Conservation (phyloP, 2,113 vertebrate genomes). For the Myrmophylax atrothorax region DNA sequence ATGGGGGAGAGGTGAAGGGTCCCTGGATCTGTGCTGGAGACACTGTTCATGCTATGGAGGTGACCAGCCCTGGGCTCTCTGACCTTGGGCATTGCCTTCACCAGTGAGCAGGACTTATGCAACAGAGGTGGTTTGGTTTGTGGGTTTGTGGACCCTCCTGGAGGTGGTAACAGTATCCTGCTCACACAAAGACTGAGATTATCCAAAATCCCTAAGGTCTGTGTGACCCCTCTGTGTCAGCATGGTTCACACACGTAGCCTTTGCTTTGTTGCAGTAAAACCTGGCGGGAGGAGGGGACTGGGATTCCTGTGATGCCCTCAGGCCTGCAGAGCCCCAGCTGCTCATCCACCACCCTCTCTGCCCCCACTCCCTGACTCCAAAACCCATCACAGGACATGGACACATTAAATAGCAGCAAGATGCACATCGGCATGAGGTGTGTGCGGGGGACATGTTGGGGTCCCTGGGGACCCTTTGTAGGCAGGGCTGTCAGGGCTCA, state of each 20-base stretch:
- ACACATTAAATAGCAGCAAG: not conserved
- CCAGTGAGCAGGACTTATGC: rapidly evolving
- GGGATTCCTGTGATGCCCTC: not conserved
- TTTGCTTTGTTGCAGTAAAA: not conserved
- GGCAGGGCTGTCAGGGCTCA: not conserved
- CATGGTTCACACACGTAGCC: rapidly evolving
- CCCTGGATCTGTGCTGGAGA: rapidly evolving
- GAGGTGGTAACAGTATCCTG: not conserved
- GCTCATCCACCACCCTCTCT: not conserved
- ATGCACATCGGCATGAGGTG: not conserved
- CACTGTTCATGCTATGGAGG: no score
- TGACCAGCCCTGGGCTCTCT: not conserved
- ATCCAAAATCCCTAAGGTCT: not conserved
- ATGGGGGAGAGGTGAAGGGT: not conserved
- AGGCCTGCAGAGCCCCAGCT: rapidly evolving
- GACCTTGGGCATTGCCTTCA: not conserved
- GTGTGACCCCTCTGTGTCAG: rapidly evolving
- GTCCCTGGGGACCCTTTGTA: not conserved
- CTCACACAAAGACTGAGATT: not conserved
- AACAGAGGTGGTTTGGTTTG: not conserved
- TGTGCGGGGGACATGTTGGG: not conserved
- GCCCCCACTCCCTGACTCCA: rapidly evolving
- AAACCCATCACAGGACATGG: not conserved
- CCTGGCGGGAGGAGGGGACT: not conserved
- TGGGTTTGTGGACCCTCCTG: not conserved